A percentile compares a stretch with the other conserved stretches of the same genome.
These are phyloP conservation scores for Trematocara unimaculatum DNA, from an alignment of 2,113 vertebrate species.

Conservation along the genomic window DNA sequence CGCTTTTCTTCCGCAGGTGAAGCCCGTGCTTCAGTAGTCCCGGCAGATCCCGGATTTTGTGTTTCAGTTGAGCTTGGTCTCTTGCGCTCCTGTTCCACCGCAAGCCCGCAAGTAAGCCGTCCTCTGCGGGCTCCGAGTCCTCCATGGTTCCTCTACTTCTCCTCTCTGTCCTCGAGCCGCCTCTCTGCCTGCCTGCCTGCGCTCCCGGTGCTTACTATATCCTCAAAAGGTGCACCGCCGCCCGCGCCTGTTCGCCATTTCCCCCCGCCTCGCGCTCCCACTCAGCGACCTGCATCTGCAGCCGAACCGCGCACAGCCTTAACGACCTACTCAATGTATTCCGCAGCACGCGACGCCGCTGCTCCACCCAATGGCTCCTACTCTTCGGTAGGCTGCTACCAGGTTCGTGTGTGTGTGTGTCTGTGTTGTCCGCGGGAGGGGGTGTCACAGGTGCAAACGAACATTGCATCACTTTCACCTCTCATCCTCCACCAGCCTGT, in stretches of 20 bases:
- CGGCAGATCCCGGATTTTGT: constrained; percentile 89
- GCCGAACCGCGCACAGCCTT: constrained; percentile 24
- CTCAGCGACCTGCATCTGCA: constrained; percentile 59
- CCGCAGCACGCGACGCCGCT: constrained; percentile 63
- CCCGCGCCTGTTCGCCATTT: constrained; percentile 45
- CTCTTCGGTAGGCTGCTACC: not conserved
- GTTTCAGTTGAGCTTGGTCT: constrained; percentile 84
- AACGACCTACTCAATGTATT: constrained; percentile 28
- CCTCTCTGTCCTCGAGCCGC: constrained; percentile 20
- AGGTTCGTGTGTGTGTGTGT: not conserved
- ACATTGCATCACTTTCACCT: constrained; percentile 62
- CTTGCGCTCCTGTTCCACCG: constrained; percentile 78
- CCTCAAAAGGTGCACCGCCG: constrained; percentile 44
- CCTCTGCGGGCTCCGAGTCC: constrained; percentile 75
- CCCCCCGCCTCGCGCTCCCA: constrained; percentile 30
- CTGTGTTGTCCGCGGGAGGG: not conserved
- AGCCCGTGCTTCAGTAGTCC: constrained; percentile 89
- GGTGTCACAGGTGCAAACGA: constrained; percentile 69
- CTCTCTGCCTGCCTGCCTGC: not conserved
- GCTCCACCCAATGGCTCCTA: constrained; percentile 64
- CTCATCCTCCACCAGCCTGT: not conserved
- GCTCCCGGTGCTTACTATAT: constrained; percentile 3
- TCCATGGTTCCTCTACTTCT: constrained; percentile 64
- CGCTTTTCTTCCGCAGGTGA: constrained; percentile 89
- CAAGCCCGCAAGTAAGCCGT: constrained; percentile 76